Evolutionary conservation across 2,888 invertebrate species (phyloP), one percentile per base, ranked within the genome.

Genomic region (Habroteleia sp.): DNA sequence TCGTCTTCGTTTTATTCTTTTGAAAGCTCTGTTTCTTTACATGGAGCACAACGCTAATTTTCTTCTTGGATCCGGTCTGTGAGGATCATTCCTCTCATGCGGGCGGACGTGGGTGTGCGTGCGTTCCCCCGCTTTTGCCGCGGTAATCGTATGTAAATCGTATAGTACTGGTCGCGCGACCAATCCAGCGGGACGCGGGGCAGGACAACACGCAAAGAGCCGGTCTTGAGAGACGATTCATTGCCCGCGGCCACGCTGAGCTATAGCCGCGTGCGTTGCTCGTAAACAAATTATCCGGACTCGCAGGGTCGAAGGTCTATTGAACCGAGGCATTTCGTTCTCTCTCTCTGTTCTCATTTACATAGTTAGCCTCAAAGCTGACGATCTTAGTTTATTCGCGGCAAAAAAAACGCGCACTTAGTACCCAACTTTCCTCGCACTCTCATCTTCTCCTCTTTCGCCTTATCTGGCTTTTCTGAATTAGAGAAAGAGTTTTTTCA

Each of bases 231-330:
- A 84, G 85, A 85, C 83, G 82, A 82, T 73, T 69, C 82, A 80
- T 80, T 73, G 77, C 81, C 83, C 80, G 79, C 78, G 81, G 82
- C 74, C 65, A 76, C 52, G 80, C 77, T 13, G 65, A 48, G 71
- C 60, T 62, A 82, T 80, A 81, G 83, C 83, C 83, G 84, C 85
- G 85, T 86, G 84, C 84, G 84, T 84, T 85, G 84, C 86, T 87
- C 87, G 87, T 88, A 88, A 88, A 88, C 87, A 88, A 88, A 88
- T 88, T 88, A 88, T 88, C 87, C 84, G 85, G 85, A 87, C 84
- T 85, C 85, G 87, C n/a, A 84, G 85, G 88, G 88, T 88, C 87
- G 88, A 87, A 88, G 87, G 88, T 88, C 88, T 87, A 87, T 88
- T 87, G 88, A 87, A 87, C 87, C 85, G 87, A 87, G 82, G 83